These are phyloP conservation scores for Labia minor DNA, from an alignment of 2,888 invertebrate genomes.

Conservation along the genomic window DNA sequence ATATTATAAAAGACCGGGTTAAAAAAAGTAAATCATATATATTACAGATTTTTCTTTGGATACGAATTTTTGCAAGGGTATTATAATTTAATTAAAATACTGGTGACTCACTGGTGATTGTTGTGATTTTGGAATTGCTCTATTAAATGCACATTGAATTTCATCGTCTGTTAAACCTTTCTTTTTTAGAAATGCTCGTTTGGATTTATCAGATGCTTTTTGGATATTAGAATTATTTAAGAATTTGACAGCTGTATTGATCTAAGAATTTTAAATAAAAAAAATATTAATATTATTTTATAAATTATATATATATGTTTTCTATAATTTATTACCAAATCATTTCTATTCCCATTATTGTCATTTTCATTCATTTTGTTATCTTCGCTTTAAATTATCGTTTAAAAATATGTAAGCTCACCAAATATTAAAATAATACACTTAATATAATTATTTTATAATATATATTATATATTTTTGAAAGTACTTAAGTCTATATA, in stretches of 20 bases:
- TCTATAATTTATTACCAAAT: background rate
- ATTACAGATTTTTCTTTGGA: too few species aligned
- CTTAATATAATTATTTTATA: too few species aligned
- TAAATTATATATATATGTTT: background rate
- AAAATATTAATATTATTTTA: background rate
- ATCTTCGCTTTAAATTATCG: too few species aligned
- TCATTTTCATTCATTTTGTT: background rate
- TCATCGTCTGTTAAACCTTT: constrained; percentile 68
- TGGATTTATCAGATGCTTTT: constrained; percentile 62
- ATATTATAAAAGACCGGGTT: too few species aligned
- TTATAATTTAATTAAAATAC: too few species aligned
- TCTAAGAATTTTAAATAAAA: constrained; percentile 43
- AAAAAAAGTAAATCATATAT: too few species aligned
- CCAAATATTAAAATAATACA: too few species aligned
- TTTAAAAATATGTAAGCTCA: too few species aligned
- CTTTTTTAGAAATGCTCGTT: constrained; percentile 63
- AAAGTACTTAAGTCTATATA: background rate
- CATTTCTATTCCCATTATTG: background rate
- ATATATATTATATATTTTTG: too few species aligned
- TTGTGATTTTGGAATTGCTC: constrained; percentile 36
- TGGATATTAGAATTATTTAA: constrained; percentile 75
- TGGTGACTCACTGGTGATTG: background rate
- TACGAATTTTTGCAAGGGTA: too few species aligned
- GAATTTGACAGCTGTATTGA: constrained; percentile 76
- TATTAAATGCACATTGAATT: constrained; percentile 61